Base-by-base conservation (phyloP, 2,888 invertebrate species). In the Acanthosoma haemorrhoidale region DNA sequence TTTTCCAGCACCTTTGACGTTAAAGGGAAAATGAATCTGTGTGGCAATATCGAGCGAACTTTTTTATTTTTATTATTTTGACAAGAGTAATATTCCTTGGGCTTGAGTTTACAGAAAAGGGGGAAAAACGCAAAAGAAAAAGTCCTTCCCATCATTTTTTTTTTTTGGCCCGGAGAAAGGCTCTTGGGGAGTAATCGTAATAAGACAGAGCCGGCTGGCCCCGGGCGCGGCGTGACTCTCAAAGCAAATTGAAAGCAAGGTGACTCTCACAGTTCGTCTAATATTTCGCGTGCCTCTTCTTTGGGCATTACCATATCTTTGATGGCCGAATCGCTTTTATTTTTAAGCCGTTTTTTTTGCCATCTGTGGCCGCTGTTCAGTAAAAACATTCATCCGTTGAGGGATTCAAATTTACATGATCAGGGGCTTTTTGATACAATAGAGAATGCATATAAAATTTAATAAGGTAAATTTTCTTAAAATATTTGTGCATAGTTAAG, bases 201-300 rank as follows among this genome's bases (percentile, higher is more conserved):
- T 51, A 51, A 25, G 51, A 6, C 13, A 6, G 13, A n/a, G n/a
- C n/a, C n/a, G 51, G n/a, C 2, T 5, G 4, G 25, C 51, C 25
- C 4, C 1, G 4, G 51, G 51, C 4, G 25, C 25, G 11, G 4
- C 8, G 3, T 0, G 51, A 9, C 25, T n/a, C n/a, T 51, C 51
- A 51, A 51, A 51, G 51, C 51, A 51, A 51, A 51, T 51, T 51
- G 51, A 51, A 51, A n/a, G n/a, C n/a, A n/a, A 51, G 51, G 51
- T 51, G 51, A 2, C 25, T n/a, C 25, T 21, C 21, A 25, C 51
- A 51, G 21, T 25, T 13, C 51, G 6, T 21, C 18, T 21, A 51
- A 51, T 51, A 51, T 51, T 51, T 51, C 51, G 25, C 51, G 13
- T 9, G 9, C 5, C 13, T 4, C 9, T 51, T 51, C 51, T 51